Conservation (phyloP, 2,113 vertebrate genomes). For the Sander vitreus region DNA sequence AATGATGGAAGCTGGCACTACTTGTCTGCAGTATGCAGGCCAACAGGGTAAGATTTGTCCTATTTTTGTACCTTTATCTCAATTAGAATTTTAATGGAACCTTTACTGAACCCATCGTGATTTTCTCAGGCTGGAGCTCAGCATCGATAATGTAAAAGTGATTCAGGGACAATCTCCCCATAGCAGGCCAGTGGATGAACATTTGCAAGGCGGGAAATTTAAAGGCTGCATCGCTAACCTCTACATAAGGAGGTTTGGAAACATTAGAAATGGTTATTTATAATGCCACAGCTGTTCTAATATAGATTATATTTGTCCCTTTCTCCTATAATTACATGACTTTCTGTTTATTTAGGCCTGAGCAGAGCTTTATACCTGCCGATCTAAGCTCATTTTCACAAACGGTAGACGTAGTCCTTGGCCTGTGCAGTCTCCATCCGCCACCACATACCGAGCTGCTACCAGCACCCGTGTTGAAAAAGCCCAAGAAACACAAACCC, state of each 20-base stretch:
- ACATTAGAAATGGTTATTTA: not conserved
- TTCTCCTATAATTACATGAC: not conserved
- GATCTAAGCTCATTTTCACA: constrained; percentile 79
- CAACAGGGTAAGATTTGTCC: constrained; percentile 77
- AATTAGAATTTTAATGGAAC: not conserved
- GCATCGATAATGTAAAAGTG: constrained; percentile 63
- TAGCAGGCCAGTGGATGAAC: not conserved
- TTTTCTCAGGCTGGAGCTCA: constrained; percentile 67
- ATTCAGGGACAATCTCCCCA: not conserved
- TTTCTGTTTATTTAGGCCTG: constrained; percentile 37
- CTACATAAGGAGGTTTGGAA: constrained; percentile 86
- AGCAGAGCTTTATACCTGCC: constrained; percentile 71
- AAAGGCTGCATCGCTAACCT: constrained; percentile 88
- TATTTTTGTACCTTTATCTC: not conserved
- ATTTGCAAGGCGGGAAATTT: constrained; percentile 75
- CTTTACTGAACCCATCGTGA: constrained; percentile 5
- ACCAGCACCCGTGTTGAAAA: not conserved
- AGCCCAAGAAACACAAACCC: not conserved
- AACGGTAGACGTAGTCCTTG: constrained; percentile 77
- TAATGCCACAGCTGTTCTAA: not conserved
- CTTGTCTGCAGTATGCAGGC: constrained; percentile 80
- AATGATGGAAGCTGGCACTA: constrained; percentile 88
- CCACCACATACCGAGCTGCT: constrained; percentile 44
- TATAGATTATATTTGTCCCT: not conserved
- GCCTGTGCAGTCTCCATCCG: constrained; percentile 75